These are phyloP conservation scores for Hedya salicella DNA, from an alignment of 2,888 invertebrate genomes.

Conservation along the genomic window DNA sequence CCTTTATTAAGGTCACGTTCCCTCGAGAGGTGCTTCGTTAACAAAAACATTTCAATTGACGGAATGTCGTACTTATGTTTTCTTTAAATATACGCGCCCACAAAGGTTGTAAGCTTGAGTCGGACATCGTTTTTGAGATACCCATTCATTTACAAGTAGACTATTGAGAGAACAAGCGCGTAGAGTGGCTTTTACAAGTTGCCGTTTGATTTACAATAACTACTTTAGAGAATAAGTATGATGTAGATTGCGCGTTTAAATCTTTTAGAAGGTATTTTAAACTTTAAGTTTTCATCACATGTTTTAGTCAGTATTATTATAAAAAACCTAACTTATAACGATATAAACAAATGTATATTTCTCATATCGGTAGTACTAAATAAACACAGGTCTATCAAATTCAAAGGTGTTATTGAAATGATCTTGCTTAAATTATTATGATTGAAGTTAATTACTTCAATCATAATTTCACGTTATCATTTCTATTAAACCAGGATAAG, in stretches of 20 bases:
- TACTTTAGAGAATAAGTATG: neutral
- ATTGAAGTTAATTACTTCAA: no score
- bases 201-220: constrained; percentile 1
- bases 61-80: constrained; percentile 69
- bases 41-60: constrained; percentile 62
- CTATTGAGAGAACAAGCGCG: constrained; percentile 27
- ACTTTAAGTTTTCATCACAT: neutral
- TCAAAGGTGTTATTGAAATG: no score
- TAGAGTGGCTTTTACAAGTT: constrained; percentile 16
- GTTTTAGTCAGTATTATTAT: no score
- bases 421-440: no score
- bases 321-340: no score
- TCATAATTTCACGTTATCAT: no score
- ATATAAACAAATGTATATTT: no score
- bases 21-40: constrained; percentile 74
- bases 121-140: constrained; percentile 51
- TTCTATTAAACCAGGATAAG: no score
- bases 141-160: constrained; percentile 44
- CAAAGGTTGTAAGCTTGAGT: constrained; percentile 57
- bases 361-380: no score
- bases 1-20: constrained; percentile 78
- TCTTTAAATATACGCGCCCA: constrained; percentile 69
- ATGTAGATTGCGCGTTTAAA: constrained; percentile 32
- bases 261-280: constrained; percentile 35
- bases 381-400: no score